A percentile compares a stretch with the other conserved stretches of the same genome.
These are phyloP conservation scores for Erpobdella octoculata DNA, from an alignment of 2,888 invertebrate species.

Conservation along the genomic window DNA sequence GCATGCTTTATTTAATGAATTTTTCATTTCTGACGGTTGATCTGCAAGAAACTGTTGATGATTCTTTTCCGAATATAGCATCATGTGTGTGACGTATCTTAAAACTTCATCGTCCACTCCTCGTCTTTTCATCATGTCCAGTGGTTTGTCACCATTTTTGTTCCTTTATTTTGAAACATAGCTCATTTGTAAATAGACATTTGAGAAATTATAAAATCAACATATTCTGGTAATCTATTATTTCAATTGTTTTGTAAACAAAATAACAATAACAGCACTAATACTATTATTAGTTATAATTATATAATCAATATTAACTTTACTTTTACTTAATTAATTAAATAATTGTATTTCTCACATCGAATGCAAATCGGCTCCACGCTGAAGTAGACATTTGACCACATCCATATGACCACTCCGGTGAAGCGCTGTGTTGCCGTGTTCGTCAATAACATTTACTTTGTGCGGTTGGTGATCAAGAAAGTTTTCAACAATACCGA, in stretches of 20 bases:
- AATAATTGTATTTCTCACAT: conserved; percentile 34
- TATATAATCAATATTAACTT: too few relatives aligned
- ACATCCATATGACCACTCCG: conserved; percentile 41
- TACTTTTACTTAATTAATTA: background rate
- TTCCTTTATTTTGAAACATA: conserved; percentile 35
- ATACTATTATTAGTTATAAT: too few relatives aligned
- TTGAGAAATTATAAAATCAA: too few relatives aligned
- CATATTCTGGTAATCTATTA: too few relatives aligned
- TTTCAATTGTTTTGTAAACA: background rate
- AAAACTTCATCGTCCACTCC: conserved; percentile 37
- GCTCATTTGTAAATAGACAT: background rate
- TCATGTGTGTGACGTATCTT: conserved; percentile 33
- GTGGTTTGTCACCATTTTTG: conserved; percentile 38
- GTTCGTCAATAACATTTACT: conserved; percentile 35
- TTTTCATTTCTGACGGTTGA: too few relatives aligned
- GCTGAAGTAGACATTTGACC: conserved; percentile 36
- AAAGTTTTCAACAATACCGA: conserved; percentile 35
- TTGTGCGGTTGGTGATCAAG: conserved; percentile 37
- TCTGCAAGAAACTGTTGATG: background rate
- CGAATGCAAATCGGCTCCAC: conserved; percentile 37
- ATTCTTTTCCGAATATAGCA: conserved; percentile 30
- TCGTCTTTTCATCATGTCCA: conserved; percentile 38
- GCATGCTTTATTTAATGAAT: too few relatives aligned
- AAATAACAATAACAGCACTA: too few relatives aligned
- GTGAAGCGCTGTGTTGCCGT: conserved; percentile 41